These are phyloP conservation scores for Athetis lepigone DNA, from an alignment of 2,888 invertebrate genomes.

Conservation along the genomic window DNA sequence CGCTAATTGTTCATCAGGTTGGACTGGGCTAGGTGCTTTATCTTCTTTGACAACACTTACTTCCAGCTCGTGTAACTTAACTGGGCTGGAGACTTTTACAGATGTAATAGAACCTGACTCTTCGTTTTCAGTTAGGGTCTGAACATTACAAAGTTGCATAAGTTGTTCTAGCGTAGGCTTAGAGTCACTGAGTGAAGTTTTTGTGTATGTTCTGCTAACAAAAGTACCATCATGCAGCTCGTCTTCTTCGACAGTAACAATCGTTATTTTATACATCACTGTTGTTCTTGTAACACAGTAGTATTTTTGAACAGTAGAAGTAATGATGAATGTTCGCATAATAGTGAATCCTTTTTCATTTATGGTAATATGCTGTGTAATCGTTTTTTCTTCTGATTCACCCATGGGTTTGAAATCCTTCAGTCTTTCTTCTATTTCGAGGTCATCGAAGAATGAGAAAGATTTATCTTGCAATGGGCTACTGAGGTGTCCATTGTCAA, in stretches of 20 bases:
- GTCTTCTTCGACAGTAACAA: slow-evolving; percentile 51
- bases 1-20: slow-evolving; percentile 2
- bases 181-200: slow-evolving; percentile 34
- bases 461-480: slow-evolving; percentile 39
- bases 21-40: not conserved
- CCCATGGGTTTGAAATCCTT: slow-evolving; percentile 50
- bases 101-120: too few relatives aligned
- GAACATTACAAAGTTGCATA: slow-evolving; percentile 28
- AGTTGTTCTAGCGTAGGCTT: slow-evolving; percentile 45
- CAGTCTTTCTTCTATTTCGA: slow-evolving; percentile 37
- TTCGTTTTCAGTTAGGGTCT: not conserved
- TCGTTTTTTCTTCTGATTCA: slow-evolving; percentile 43
- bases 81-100: too few relatives aligned
- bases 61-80: too few relatives aligned
- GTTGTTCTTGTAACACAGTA: slow-evolving; percentile 31
- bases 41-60: not conserved
- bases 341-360: slow-evolving; percentile 45
- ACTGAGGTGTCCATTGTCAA: slow-evolving; percentile 33
- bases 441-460: slow-evolving; percentile 36
- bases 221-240: slow-evolving; percentile 55
- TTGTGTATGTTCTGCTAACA: slow-evolving; percentile 36
- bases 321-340: slow-evolving; percentile 45
- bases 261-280: slow-evolving; percentile 45
- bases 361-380: slow-evolving; percentile 39
- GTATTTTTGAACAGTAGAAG: slow-evolving; percentile 52